Percentiles rank a stretch among this genome's conserved stretches.
Conservation (phyloP, 1,140 invertebrate genomes). For the Drosophila funebris region DNA sequence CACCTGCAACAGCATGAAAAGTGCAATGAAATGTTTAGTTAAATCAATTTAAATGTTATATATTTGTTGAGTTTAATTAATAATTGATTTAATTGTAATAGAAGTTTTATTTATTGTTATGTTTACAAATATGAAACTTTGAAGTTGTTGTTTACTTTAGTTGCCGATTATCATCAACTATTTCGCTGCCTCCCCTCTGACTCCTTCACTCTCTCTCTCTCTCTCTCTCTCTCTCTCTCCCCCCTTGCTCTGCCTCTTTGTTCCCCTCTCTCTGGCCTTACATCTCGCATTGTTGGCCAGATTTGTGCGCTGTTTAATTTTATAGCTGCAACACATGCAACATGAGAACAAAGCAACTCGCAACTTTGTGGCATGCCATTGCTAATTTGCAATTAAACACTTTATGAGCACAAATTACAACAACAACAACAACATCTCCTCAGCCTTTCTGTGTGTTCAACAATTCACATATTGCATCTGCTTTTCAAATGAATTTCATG, state of each 20-base stretch:
- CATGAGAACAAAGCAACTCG: constrained; percentile 33
- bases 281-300: background rate
- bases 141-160: too few relatives aligned
- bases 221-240: background rate
- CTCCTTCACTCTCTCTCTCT: background rate
- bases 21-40: too few relatives aligned
- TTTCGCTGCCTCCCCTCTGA: too few relatives aligned
- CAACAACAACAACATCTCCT: constrained; percentile 40
- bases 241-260: background rate
- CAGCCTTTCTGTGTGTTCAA: constrained; percentile 4
- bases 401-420: constrained; percentile 77
- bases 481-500: background rate
- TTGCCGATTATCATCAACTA: too few relatives aligned
- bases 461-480: constrained; percentile 3
- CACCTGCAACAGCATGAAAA: constrained; percentile 54
- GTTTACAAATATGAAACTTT: too few relatives aligned
- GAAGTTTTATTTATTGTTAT: too few relatives aligned
- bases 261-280: background rate
- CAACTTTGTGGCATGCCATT: constrained; percentile 51
- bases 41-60: background rate
- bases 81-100: too few relatives aligned
- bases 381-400: constrained; percentile 82
- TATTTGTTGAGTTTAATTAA: too few relatives aligned
- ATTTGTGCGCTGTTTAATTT: constrained; percentile 29
- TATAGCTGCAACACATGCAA: constrained; percentile 66